phyloP scores from a whole-genome alignment of 2,797 vertebrate species.

The Heliangelus exortis region DNA sequence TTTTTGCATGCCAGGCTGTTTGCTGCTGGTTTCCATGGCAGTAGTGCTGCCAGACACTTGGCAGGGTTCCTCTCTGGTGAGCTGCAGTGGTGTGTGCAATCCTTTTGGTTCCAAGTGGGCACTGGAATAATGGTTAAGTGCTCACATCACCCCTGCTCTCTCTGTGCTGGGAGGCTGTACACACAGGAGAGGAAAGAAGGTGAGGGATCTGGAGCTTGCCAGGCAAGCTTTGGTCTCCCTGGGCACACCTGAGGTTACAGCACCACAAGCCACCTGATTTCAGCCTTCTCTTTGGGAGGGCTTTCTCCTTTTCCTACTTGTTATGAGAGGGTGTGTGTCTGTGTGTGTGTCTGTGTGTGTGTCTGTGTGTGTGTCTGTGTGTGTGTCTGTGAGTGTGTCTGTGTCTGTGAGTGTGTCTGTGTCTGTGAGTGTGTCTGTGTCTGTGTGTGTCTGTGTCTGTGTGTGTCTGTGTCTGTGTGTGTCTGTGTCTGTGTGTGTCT shows the following conservation, averaged over 20 bases:
- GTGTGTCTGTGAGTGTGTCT: no score
- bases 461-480: no score
- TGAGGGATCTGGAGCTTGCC: background rate
- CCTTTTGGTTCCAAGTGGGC: background rate
- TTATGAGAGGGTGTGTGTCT: fast-evolving
- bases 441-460: no score
- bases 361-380: no score
- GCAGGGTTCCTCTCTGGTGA: background rate
- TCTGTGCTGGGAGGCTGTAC: background rate
- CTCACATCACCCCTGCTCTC: background rate
- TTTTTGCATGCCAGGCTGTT: background rate
- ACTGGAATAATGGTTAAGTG: background rate
- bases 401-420: no score
- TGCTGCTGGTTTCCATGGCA: background rate
- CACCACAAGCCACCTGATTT: background rate
- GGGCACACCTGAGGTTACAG: background rate
- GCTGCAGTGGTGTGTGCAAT: no score
- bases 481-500: no score
- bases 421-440: no score
- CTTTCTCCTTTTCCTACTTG: background rate
- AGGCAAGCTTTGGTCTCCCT: background rate
- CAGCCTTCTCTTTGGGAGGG: background rate
- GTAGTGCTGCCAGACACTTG: background rate
- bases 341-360: no score
- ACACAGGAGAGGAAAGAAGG: background rate